Base-by-base conservation (phyloP, 2,888 invertebrate genomes). In the Desoria tigrina region DNA sequence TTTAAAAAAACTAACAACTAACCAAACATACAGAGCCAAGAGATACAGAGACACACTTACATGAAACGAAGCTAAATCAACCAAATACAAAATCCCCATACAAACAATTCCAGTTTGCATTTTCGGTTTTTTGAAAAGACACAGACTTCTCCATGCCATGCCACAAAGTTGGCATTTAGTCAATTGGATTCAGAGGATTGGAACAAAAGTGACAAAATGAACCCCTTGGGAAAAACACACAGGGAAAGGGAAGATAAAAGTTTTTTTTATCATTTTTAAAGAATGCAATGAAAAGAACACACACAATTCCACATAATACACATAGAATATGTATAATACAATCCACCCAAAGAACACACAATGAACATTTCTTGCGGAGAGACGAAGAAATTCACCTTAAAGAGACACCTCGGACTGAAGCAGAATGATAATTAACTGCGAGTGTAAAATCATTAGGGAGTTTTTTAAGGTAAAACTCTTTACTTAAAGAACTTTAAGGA, bases 21-120 rank as follows among this genome's bases (percentile, higher is more conserved):
- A 59, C 45, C 58, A 42, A 42, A 1, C 26, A 27, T 26, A 7
- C n/a, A 59, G 45, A 59, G 32, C 28, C 26, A 53, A 57, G 21
- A 57, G 57, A 24, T 39, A 39, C 24, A 27, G 24, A 32, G 18
- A 54, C 11, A 54, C 18, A 28, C n/a, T 54, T 27, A 27, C 14
- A 4, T 28, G 7, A 39, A 39, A 39, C 45, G 45, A 45, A 45
- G n/a, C 9, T 32, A 32, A 32, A 32, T 32, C 32, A 32, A 32
- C 6, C 32, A 32, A 32, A 32, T 11, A 11, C 11, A 32, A 11
- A 32, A n/a, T n/a, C n/a, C 32, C 11, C n/a, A 45, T 16, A 45
- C 45, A 45, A 45, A 45, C n/a, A 45, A 6, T 11, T 45, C n/a
- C 16, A 45, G 32, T 32, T 32, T 11, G 11, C 32, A 32, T 32